phyloP scores from a whole-genome alignment of 2,113 vertebrate genomes.

The Notechis scutatus region DNA sequence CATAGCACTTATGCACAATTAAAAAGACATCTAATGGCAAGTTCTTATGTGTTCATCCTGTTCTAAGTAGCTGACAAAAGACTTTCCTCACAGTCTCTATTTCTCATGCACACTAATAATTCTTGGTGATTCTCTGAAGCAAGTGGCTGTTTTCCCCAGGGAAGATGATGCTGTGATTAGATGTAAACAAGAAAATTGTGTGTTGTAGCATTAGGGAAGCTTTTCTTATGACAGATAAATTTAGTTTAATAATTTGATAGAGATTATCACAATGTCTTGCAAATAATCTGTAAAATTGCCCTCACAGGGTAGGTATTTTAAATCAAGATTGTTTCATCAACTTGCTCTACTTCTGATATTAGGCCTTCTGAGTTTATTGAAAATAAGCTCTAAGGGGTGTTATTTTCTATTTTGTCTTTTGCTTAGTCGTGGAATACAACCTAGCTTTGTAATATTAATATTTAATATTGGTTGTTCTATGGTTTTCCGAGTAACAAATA shows the following conservation, averaged over 20 bases:
- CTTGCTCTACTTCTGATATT: background rate
- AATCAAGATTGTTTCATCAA: background rate
- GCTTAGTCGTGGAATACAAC: constrained; percentile 6
- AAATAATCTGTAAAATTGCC: constrained; percentile 16
- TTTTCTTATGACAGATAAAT: background rate
- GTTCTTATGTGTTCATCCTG: background rate
- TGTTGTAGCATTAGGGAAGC: background rate
- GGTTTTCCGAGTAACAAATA: background rate
- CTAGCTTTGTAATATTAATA: background rate
- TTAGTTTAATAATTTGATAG: constrained; percentile 18
- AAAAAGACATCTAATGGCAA: background rate
- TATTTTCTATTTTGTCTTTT: constrained; percentile 22
- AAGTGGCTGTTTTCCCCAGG: background rate
- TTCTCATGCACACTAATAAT: background rate
- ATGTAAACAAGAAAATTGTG: background rate
- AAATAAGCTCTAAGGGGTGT: background rate
- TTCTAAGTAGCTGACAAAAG: background rate
- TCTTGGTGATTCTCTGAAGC: background rate
- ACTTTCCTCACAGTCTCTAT: background rate
- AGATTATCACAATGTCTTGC: background rate
- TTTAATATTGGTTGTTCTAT: background rate
- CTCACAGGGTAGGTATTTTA: constrained; percentile 20
- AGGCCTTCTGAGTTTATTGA: background rate
- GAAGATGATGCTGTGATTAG: background rate
- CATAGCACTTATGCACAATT: too few species aligned